These are phyloP conservation scores for Diarsia rubi DNA, from an alignment of 2,888 invertebrate genomes.

Conservation along the genomic window DNA sequence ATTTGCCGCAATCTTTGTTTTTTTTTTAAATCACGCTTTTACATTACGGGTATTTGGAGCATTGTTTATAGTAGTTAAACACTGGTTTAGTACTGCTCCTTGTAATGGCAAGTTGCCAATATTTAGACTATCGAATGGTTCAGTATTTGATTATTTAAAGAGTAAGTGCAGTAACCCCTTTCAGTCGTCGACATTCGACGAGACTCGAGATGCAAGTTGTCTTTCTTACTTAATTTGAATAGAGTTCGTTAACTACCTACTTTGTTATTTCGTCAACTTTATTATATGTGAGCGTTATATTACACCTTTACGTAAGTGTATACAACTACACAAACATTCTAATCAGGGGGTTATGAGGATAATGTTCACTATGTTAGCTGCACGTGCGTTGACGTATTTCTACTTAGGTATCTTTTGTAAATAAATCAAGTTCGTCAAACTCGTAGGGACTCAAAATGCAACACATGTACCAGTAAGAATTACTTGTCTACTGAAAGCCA, in stretches of 20 bases:
- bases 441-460: not conserved
- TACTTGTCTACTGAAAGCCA: not conserved
- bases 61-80: conserved; percentile 11
- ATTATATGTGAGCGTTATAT: not conserved
- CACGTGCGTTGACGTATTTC: conserved; percentile 15
- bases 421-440: conserved; percentile 23
- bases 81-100: not conserved
- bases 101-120: conserved; percentile 37
- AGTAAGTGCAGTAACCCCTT: conserved; percentile 18
- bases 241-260: not conserved
- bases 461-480: not conserved
- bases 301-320: conserved; percentile 4
- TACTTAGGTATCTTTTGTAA: conserved; percentile 16
- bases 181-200: not conserved
- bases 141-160: conserved; percentile 25
- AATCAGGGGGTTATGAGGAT: conserved; percentile 33
- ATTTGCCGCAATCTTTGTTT: conserved; percentile 13
- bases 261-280: not conserved
- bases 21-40: conserved; percentile 23
- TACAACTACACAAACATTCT: conserved; percentile 18
- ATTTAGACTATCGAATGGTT: conserved; percentile 19
- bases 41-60: not conserved
- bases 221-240: too few species aligned
- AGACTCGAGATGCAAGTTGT: not conserved
- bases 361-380: conserved; percentile 1